phyloP scores from a whole-genome alignment of 1,140 invertebrate species.

The Asbolus verrucosus region DNA sequence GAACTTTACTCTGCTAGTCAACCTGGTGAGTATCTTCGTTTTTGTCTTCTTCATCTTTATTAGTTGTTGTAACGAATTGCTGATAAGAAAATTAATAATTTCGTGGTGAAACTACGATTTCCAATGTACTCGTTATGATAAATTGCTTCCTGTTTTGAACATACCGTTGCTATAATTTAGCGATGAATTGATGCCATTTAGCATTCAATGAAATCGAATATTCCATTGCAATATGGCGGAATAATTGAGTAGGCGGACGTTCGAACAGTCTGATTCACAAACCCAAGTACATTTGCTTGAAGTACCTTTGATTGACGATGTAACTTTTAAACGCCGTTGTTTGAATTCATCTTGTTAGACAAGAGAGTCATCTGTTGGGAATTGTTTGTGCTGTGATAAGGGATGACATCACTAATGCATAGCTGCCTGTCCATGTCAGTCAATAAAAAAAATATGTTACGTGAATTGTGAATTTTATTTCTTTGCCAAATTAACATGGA shows the following conservation, averaged over 20 bases:
- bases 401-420: constrained; percentile 21
- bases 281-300: constrained; percentile 8
- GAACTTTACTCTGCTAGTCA: constrained; percentile 87
- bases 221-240: constrained; percentile 10
- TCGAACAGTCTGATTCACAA: constrained; percentile 3
- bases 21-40: constrained; percentile 84
- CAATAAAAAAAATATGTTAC: constrained; percentile 1
- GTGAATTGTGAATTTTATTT: not conserved
- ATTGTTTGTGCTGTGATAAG: constrained; percentile 17
- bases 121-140: too few relatives aligned
- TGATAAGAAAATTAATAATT: too few relatives aligned
- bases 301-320: constrained; percentile 37
- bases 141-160: not conserved
- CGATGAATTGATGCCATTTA: constrained; percentile 5
- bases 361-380: constrained; percentile 10
- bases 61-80: too few relatives aligned
- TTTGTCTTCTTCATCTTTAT: too few relatives aligned
- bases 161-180: constrained; percentile 1
- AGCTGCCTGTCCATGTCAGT: not conserved
- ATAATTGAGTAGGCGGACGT: constrained; percentile 24
- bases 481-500: not conserved
- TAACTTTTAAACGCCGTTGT: constrained; percentile 33
- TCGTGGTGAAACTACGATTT: too few relatives aligned
- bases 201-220: not conserved
- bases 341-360: constrained; percentile 12